Evolutionary conservation across 2,797 vertebrate genomes (phyloP).

Genomic region (Neopelma chrysocephalum): DNA sequence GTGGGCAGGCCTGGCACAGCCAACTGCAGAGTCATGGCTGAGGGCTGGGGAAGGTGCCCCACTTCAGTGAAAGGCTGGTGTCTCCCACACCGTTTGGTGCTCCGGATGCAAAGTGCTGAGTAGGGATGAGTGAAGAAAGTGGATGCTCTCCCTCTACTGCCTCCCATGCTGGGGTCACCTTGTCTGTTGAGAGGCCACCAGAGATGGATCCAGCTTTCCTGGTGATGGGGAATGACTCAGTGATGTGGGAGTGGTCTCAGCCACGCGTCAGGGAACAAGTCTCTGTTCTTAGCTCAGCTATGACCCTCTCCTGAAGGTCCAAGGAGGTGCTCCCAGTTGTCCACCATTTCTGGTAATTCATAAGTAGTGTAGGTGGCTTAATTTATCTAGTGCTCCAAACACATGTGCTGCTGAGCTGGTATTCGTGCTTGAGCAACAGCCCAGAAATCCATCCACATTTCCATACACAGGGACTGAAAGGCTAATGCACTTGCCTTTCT

Average conservation of each 20-base stretch:
- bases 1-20: neutral
- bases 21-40: neutral
- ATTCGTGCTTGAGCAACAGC: neutral
- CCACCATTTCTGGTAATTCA: neutral
- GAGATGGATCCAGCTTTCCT: neutral
- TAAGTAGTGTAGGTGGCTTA: neutral
- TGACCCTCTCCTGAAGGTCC: neutral
- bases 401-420: neutral
- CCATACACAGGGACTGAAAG: neutral
- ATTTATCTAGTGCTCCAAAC: neutral
- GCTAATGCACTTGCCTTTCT: neutral
- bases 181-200: neutral
- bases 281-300: neutral
- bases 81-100: neutral
- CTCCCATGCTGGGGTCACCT: neutral
- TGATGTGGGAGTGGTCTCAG: neutral
- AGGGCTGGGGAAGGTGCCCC: neutral
- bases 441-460: neutral
- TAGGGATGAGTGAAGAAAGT: neutral
- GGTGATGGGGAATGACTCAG: neutral
- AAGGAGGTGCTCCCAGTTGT: neutral
- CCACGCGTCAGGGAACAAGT: accelerated
- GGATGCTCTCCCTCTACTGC: accelerated
- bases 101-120: accelerated
- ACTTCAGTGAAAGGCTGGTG: neutral